Percentiles rank a stretch among this genome's conserved stretches.
These are phyloP conservation scores for Enteromius thamalakanensis DNA, from an alignment of 2,797 vertebrate genomes.

Conservation along the genomic window DNA sequence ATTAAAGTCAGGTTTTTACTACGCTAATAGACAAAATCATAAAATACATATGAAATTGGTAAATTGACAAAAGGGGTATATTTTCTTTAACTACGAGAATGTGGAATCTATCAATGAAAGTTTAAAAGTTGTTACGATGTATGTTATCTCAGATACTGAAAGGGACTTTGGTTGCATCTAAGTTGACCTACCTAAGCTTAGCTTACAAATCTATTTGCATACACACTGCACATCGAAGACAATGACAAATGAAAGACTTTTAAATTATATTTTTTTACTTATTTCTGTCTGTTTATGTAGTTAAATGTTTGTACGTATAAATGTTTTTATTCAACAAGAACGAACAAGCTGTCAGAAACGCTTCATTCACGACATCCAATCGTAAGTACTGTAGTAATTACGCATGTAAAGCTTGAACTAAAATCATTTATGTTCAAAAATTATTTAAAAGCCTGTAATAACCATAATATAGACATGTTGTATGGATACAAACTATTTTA, in stretches of 20 bases:
- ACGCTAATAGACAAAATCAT: not conserved
- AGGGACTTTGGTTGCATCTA: not conserved
- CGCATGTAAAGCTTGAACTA: not conserved
- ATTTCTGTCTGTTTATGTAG: not conserved
- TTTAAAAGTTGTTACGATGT: not conserved
- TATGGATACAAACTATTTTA: not conserved
- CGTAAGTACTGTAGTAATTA: slow-evolving; percentile 15
- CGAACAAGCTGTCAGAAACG: not conserved
- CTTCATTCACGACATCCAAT: not conserved
- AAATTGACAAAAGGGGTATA: not conserved
- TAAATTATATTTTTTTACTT: not conserved
- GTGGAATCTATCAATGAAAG: not conserved
- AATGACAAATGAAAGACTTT: not conserved
- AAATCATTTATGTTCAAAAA: not conserved
- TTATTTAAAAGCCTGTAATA: not conserved
- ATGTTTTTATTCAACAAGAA: not conserved
- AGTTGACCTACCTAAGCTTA: not conserved
- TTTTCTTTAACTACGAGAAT: not conserved
- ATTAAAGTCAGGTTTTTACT: not conserved
- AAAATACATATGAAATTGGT: not conserved
- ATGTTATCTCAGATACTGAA: not conserved
- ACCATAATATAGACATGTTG: not conserved
- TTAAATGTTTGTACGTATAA: not conserved
- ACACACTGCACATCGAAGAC: not conserved
- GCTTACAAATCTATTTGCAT: not conserved